phyloP scores from a whole-genome alignment of 1,140 invertebrate genomes.

The Psilanteris sp. region DNA sequence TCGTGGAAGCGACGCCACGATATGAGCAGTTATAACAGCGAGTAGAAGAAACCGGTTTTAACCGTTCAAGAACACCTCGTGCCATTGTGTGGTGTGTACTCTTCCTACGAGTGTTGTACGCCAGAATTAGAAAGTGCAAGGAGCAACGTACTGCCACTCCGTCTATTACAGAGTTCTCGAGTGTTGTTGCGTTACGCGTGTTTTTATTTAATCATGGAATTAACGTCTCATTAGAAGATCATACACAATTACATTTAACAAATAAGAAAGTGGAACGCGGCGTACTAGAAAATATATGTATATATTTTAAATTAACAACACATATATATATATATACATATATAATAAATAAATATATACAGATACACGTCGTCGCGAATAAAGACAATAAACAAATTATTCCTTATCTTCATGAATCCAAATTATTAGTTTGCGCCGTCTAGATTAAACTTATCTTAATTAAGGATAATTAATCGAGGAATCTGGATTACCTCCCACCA shows the following conservation, averaged over 20 bases:
- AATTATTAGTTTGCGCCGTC: too few relatives aligned
- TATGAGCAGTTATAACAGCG: slow-evolving; percentile 39
- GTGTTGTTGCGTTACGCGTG: slow-evolving; percentile 10
- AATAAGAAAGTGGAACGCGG: slow-evolving; percentile 21
- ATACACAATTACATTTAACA: background rate
- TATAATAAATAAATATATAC: too few relatives aligned
- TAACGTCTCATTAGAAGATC: slow-evolving; percentile 7
- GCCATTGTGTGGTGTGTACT: slow-evolving; percentile 37
- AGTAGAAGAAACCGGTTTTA: slow-evolving; percentile 47
- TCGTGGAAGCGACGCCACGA: slow-evolving; percentile 32
- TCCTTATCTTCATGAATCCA: too few relatives aligned
- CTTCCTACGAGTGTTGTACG: slow-evolving; percentile 43
- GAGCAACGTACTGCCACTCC: slow-evolving; percentile 46
- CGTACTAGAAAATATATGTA: background rate
- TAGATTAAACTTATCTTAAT: too few relatives aligned
- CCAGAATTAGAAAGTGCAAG: slow-evolving; percentile 64
- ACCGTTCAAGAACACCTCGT: slow-evolving; percentile 48
- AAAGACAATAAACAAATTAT: too few relatives aligned
- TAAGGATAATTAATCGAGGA: too few relatives aligned
- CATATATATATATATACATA: too few relatives aligned
- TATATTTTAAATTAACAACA: too few relatives aligned
- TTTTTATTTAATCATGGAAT: slow-evolving; percentile 23
- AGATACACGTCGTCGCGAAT: too few relatives aligned
- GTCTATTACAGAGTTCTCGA: slow-evolving; percentile 1
- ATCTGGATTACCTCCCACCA: too few relatives aligned